phyloP scores from a whole-genome alignment of 1,140 invertebrate genomes.

The Megathymus violae region DNA sequence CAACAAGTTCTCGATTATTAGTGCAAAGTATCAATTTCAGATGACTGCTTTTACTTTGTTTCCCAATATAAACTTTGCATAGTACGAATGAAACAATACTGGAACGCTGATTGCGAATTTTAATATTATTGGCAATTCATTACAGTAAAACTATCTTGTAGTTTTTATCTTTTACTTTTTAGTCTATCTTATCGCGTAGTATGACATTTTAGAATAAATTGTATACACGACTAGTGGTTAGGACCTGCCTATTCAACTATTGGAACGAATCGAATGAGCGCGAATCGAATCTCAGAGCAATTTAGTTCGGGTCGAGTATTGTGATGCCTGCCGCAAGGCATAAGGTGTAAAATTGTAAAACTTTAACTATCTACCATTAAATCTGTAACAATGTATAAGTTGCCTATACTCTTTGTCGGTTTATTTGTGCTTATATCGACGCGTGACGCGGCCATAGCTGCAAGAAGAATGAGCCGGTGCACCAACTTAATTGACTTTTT shows the following conservation, averaged over 20 bases:
- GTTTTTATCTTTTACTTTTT: background rate
- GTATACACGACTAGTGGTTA: background rate
- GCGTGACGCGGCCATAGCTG: constrained; percentile 10
- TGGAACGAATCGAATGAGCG: background rate
- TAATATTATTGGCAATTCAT: background rate
- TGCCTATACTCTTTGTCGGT: constrained; percentile 22
- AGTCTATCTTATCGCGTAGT: background rate
- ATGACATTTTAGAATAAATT: background rate
- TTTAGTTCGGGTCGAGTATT: constrained; percentile 3
- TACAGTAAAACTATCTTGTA: background rate
- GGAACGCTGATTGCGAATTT: background rate
- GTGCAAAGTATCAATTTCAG: too few species aligned
- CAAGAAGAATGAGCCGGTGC: constrained; percentile 10
- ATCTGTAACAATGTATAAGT: constrained; percentile 19
- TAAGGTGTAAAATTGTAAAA: constrained; percentile 35
- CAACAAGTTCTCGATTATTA: too few species aligned
- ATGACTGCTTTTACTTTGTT: too few species aligned
- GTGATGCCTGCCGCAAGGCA: background rate
- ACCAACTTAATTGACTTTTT: constrained; percentile 27
- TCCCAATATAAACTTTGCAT: too few species aligned
- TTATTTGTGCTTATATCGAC: constrained; percentile 8
- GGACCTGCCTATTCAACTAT: constrained; percentile 5
- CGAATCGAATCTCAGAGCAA: constrained; percentile 4
- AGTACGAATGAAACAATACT: background rate
- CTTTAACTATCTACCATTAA: constrained; percentile 18